A percentile compares a stretch with the other conserved stretches of the same genome.
These are phyloP conservation scores for Platichthys flesus DNA, from an alignment of 2,113 vertebrate species.

Conservation along the genomic window DNA sequence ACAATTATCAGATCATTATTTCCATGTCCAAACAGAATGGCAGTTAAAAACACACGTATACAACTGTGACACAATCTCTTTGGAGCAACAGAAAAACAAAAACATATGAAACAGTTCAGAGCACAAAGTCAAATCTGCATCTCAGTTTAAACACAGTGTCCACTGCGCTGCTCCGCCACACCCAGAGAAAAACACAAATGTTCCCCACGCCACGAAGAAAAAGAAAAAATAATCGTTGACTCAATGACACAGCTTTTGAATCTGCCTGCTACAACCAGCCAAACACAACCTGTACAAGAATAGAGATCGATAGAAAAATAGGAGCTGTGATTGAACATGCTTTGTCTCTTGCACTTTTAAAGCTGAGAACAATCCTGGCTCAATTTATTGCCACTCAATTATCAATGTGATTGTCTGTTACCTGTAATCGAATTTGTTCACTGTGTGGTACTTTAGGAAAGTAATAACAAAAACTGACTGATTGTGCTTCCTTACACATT, in stretches of 20 bases:
- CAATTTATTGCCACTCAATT: slow-evolving; percentile 28
- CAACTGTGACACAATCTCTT: slow-evolving; percentile 64
- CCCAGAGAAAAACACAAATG: slow-evolving; percentile 36
- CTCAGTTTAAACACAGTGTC: slow-evolving; percentile 14
- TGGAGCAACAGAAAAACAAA: slow-evolving; percentile 55
- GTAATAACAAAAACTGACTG: not conserved
- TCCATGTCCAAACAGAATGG: slow-evolving; percentile 33
- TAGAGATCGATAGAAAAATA: slow-evolving; percentile 78
- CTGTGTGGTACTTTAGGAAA: too few relatives aligned
- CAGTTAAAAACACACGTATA: slow-evolving; percentile 40
- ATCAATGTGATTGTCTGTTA: slow-evolving; percentile 11
- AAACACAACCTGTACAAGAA: slow-evolving; percentile 76
- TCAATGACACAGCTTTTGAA: slow-evolving; percentile 38
- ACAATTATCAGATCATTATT: slow-evolving; percentile 49
- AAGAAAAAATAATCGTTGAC: not conserved
- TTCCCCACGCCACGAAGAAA: slow-evolving; percentile 38
- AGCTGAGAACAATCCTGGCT: slow-evolving; percentile 17
- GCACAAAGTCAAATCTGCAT: slow-evolving; percentile 33
- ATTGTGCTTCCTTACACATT: not conserved
- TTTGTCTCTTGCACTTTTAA: slow-evolving; percentile 21
- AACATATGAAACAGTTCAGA: slow-evolving; percentile 44
- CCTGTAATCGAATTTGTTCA: not conserved
- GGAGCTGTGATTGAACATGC: slow-evolving; percentile 56
- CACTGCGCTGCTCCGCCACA: slow-evolving; percentile 31
- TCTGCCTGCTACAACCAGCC: slow-evolving; percentile 43